These are phyloP conservation scores for Oscheius myriophilus DNA, from an alignment of 2,888 invertebrate genomes.

Conservation along the genomic window DNA sequence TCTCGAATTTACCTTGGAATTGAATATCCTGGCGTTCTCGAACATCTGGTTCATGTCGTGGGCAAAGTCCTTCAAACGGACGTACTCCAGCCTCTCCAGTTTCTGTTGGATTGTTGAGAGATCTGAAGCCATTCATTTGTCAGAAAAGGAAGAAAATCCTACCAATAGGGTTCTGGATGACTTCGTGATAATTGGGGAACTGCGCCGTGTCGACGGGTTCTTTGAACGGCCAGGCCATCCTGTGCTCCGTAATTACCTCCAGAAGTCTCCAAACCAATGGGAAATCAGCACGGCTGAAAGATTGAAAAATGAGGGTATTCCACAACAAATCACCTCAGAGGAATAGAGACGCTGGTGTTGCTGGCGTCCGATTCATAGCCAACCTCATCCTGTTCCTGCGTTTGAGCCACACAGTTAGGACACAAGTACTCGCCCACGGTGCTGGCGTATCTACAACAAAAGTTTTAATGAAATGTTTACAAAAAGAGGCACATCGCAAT, in stretches of 20 bases:
- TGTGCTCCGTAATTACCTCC: conserved; percentile 46
- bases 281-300: conserved; percentile 46
- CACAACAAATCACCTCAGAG: conserved; percentile 10
- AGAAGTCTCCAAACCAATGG: conserved; percentile 42
- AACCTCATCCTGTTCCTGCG: conserved; percentile 30
- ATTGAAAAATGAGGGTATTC: neutral
- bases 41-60: conserved; percentile 98
- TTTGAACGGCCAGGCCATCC: conserved; percentile 95
- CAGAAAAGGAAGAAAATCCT: conserved; percentile 44
- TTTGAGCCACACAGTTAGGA: conserved; percentile 82
- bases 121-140: conserved; percentile 78
- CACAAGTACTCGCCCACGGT: conserved; percentile 95
- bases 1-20: conserved; percentile 8
- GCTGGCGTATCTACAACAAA: conserved; percentile 80
- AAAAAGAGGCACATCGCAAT: neutral
- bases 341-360: conserved; percentile 4
- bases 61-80: conserved; percentile 81
- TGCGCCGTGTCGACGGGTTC: conserved; percentile 94
- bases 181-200: conserved; percentile 93
- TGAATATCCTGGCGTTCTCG: conserved; percentile 83
- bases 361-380: conserved; percentile 37
- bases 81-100: conserved; percentile 69
- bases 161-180: conserved; percentile 74
- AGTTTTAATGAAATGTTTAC: neutral
- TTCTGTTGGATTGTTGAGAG: conserved; percentile 81